Base-by-base conservation (phyloP, 1,140 invertebrate species). In the Musca vetustissima region DNA sequence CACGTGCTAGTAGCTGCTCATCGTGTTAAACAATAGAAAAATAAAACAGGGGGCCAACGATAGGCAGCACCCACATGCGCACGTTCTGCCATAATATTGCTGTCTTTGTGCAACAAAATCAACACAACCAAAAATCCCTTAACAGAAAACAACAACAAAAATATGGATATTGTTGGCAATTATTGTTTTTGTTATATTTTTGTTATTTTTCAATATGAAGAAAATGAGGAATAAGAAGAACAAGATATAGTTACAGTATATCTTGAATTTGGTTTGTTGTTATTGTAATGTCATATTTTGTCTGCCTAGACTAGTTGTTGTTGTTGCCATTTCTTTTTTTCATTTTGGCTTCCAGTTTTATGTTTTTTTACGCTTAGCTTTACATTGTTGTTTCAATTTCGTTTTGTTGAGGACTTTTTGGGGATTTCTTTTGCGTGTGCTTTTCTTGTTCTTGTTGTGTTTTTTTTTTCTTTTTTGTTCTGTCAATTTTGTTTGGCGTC, bases 391-490 rank as follows among this genome's bases (percentile, higher is more conserved):
- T 48, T 59, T 22, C 28, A 28, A 28, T 28, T 28, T 59, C 21
- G n/a, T 59, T 22, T 59, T 59, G 22, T 59, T 28, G 28, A 28
- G 28, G 28, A 28, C 28, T 59, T 59, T 59, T 21, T 17, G 14
- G 15, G 21, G 7, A 21, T 19, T 28, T 21, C 1, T 59, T 59
- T 7, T 59, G 3, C n/a, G n/a, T 4, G 3, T 6, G 55, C 21
- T 50, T 15, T 64, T 64, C 8, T 64, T 47, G 13, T 47, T 48
- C 8, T 65, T 65, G 36, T 48, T 65, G 2, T 65, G 13, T 17
- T 47, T 65, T 47, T 65, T 65, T 65, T 24, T 48, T 65, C 6
- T 17, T 47, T 65, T 47, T 65, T 65, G 47, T 24, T 48, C 47
- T 24, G 21, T 50, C 15, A 22, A 47, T 32, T 59, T 59, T 8